These are phyloP conservation scores for Trididemnum miniatum DNA, from an alignment of 23 tunicate genomes.

Conservation along the genomic window DNA sequence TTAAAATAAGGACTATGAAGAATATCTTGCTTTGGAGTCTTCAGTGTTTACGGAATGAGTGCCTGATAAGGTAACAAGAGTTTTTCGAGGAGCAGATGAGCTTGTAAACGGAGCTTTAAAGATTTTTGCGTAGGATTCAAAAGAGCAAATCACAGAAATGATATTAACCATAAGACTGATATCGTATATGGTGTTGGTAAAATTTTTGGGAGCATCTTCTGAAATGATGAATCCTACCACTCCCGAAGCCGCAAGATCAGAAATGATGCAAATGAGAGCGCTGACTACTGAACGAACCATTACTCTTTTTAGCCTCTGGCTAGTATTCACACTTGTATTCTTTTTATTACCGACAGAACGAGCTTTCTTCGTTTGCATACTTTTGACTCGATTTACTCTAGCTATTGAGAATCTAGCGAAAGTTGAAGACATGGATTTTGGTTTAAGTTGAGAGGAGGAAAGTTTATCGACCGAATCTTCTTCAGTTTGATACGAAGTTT, in stretches of 20 bases:
- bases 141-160: constrained; percentile 34
- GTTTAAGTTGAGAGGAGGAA: not conserved
- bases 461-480: not conserved
- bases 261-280: constrained; percentile 39
- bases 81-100: not conserved
- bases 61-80: not conserved
- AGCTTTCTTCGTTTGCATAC: too few species aligned
- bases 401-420: not conserved
- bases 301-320: constrained; percentile 3
- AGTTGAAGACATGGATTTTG: not conserved
- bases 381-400: not conserved
- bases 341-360: not conserved
- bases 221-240: constrained; percentile 44
- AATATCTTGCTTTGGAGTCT: not conserved
- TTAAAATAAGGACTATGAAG: too few species aligned
- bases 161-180: constrained; percentile 30
- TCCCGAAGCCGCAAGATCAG: constrained; percentile 48
- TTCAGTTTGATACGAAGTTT: not conserved
- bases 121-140: constrained; percentile 19
- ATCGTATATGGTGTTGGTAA: constrained; percentile 37
- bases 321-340: not conserved
- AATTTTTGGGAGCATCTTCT: constrained; percentile 19
- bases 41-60: not conserved
- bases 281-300: constrained; percentile 54
- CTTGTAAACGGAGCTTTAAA: not conserved